These are phyloP conservation scores for Odontophorus gujanensis DNA, from an alignment of 2,113 vertebrate genomes.

Conservation along the genomic window DNA sequence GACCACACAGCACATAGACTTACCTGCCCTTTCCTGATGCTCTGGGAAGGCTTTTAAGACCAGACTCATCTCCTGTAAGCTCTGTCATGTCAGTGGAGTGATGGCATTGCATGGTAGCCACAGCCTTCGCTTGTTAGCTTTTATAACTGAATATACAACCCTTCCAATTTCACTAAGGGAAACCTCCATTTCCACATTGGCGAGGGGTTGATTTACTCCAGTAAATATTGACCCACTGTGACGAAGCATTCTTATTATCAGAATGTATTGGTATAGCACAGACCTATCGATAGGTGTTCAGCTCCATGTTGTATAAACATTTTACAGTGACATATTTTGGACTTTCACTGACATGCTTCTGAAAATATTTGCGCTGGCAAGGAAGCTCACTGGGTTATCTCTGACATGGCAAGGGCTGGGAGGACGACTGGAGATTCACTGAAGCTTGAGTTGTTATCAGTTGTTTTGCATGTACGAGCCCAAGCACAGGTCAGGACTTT, in stretches of 20 bases:
- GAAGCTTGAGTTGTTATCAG: neutral
- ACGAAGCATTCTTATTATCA: slow-evolving; percentile 65
- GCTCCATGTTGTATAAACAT: slow-evolving; percentile 53
- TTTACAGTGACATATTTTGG: slow-evolving; percentile 62
- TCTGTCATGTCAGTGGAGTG: neutral
- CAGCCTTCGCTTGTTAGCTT: slow-evolving; percentile 38
- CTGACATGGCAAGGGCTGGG: neutral
- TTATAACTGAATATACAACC: slow-evolving; percentile 47
- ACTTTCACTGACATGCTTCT: slow-evolving; percentile 4
- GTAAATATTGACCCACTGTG: slow-evolving; percentile 60
- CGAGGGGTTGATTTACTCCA: slow-evolving; percentile 66
- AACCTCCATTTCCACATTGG: slow-evolving; percentile 37
- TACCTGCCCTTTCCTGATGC: neutral
- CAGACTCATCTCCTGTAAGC: neutral
- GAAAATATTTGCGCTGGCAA: slow-evolving; percentile 20
- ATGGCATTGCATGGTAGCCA: neutral
- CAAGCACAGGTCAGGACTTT: slow-evolving; percentile 3
- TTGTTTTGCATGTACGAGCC: slow-evolving; percentile 35
- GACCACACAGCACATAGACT: fast-evolving
- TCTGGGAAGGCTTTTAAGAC: neutral
- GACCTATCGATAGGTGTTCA: slow-evolving; percentile 44
- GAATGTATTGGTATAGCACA: slow-evolving; percentile 50
- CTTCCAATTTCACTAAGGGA: slow-evolving; percentile 37
- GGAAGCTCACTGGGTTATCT: slow-evolving; percentile 28
- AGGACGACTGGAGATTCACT: slow-evolving; percentile 1